phyloP scores from a whole-genome alignment of 1,140 invertebrate genomes.

The Drosophila saltans region DNA sequence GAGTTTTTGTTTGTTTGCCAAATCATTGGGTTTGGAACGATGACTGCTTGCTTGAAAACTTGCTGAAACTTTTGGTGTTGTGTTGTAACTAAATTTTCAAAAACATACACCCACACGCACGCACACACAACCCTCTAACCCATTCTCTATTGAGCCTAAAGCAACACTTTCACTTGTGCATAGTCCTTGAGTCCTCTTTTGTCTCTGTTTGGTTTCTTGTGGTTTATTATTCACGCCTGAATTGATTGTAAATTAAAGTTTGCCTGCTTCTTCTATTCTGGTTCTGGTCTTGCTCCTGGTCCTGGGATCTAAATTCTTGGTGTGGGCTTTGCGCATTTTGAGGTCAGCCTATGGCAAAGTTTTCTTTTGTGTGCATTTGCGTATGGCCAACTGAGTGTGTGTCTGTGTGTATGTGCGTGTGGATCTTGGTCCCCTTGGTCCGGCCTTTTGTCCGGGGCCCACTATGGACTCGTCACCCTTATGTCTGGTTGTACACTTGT shows the following conservation, averaged over 20 bases:
- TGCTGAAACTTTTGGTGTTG: constrained; percentile 72
- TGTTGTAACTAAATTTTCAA: constrained; percentile 77
- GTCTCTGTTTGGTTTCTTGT: constrained; percentile 80
- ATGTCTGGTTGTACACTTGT: constrained; percentile 15
- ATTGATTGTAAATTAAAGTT: constrained; percentile 83
- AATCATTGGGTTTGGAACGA: constrained; percentile 19
- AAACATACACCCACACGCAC: constrained; percentile 21
- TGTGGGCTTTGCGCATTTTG: constrained; percentile 65
- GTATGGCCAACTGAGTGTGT: no score
- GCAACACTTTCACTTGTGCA: constrained; percentile 74
- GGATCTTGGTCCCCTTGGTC: constrained; percentile 36
- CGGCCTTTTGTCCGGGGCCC: constrained; percentile 31
- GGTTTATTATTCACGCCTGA: constrained; percentile 83
- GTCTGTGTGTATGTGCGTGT: constrained; percentile 53
- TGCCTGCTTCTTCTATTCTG: constrained; percentile 41
- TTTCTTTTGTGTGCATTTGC: constrained; percentile 71
- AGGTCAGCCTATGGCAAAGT: constrained; percentile 81
- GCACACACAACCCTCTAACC: constrained; percentile 2
- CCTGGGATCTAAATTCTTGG: neutral
- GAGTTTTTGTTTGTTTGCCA: constrained; percentile 50
- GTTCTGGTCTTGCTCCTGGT: constrained; percentile 29
- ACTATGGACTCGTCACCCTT: constrained; percentile 26
- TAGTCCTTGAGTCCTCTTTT: constrained; percentile 34
- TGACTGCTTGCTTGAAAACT: constrained; percentile 58
- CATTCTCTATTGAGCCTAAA: constrained; percentile 37